Evolutionary conservation across 2,113 vertebrate species (phyloP), one percentile per base, ranked within the genome.

Genomic region (Grus americana): DNA sequence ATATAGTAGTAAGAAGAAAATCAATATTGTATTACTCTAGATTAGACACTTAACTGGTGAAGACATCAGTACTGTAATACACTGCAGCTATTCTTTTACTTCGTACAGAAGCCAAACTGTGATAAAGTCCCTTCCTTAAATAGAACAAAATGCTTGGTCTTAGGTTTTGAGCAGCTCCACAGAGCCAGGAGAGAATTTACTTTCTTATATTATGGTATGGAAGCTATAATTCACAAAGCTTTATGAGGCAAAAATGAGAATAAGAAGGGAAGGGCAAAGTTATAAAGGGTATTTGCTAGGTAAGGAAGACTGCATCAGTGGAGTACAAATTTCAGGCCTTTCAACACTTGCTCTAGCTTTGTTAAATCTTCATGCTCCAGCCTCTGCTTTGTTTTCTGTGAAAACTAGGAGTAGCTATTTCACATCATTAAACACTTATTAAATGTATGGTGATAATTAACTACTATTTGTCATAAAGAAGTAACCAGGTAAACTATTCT

Each of bases 331-430:
- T 38, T 47, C 18, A 79, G 49, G 12, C 5, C 29, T 40, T 74
- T 57, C 1, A 0, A 47, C 1, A 1, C 10, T 63, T 44, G 9
- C 12, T 32, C 29, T 75, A 65, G 17, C 11, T 16, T 44, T 58
- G 23, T 38, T 52, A 34, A 32, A 66, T 20, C 15, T 27, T 71
- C 26, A 42, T 27, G 32, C 15, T 71, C 15, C 24, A 58, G 18
- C 26, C 29, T 65, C 38, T 65, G 34, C 18, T 76, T 57, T 40
- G 38, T 32, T 59, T 65, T 59, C 50, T 42, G 9, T 55, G 46
- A 81, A 86, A 90, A 71, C 10, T 30, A n/a, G 9, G 38, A 47
- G 29, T 38, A 74, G 20, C 18, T 16, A 21, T 66, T 86, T 66
- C 61, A 62, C 32, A n/a, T 10, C 18, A 15, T 50, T 44, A 38